Percentiles rank a stretch among this genome's conserved stretches.
These are phyloP conservation scores for Trisateles emortualis DNA, from an alignment of 2,888 invertebrate genomes.

Conservation along the genomic window DNA sequence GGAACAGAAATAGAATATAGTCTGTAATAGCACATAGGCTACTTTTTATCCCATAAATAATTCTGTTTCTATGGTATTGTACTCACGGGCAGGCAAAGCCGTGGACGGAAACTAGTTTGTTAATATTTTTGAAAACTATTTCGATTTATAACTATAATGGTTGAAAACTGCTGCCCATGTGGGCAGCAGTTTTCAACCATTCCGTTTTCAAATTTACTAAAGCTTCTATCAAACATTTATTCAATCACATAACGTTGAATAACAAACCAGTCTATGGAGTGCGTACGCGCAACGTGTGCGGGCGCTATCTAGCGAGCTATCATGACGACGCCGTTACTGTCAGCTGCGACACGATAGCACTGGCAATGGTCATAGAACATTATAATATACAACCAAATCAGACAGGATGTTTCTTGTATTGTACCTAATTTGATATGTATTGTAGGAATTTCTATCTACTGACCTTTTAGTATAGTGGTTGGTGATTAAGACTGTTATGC, in stretches of 20 bases:
- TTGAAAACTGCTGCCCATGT: no score
- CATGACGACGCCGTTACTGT: constrained; percentile 79
- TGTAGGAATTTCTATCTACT: no score
- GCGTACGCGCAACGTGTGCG: constrained; percentile 72
- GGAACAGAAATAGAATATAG: no score
- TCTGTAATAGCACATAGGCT: no score
- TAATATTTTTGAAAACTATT: no score
- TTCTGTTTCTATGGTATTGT: no score
- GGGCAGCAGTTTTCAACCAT: background rate
- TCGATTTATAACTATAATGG: no score
- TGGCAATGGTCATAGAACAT: constrained; percentile 54
- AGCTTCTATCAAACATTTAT: constrained; percentile 2
- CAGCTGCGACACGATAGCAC: constrained; percentile 66
- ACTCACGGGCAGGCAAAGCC: no score
- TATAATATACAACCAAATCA: background rate
- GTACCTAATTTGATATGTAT: background rate
- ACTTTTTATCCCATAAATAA: no score
- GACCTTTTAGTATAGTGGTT: no score
- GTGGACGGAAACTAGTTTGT: no score
- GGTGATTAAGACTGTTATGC: no score
- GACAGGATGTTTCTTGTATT: background rate
- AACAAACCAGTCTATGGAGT: constrained; percentile 43
- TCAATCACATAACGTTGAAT: constrained; percentile 7
- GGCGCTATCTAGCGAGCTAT: constrained; percentile 73
- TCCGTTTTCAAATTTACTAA: background rate